Conservation (phyloP, 2,888 invertebrate species). For the Tinea pellionella region DNA sequence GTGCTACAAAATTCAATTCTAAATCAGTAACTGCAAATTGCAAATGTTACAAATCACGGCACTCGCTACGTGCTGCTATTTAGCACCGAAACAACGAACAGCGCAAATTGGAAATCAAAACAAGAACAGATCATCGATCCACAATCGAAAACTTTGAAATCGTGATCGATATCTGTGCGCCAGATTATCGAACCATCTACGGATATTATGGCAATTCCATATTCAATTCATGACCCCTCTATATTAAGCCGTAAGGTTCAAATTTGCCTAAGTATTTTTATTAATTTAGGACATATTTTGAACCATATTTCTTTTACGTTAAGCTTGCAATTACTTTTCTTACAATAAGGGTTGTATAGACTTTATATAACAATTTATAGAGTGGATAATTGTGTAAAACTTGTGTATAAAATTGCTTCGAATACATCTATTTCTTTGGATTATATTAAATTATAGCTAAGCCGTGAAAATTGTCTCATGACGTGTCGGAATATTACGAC, state of each 20-base stretch:
- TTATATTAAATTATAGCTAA: slow-evolving; percentile 67
- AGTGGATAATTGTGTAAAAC: neutral
- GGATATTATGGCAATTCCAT: neutral
- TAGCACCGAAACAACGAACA: slow-evolving; percentile 59
- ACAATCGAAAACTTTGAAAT: slow-evolving; percentile 61
- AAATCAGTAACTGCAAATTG: slow-evolving; percentile 54
- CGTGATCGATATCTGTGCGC: slow-evolving; percentile 62
- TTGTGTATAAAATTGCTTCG: slow-evolving; percentile 26
- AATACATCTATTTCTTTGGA: slow-evolving; percentile 65
- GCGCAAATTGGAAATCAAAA: slow-evolving; percentile 70
- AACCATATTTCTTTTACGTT: neutral
- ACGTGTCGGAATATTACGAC: slow-evolving; percentile 58
- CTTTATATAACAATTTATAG: neutral
- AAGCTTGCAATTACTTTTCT: neutral
- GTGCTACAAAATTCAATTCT: slow-evolving; percentile 27
- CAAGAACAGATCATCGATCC: slow-evolving; percentile 46
- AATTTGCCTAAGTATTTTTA: neutral
- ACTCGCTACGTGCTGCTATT: slow-evolving; percentile 62
- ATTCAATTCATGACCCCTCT: neutral
- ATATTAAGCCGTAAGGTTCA: neutral
- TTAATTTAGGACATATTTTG: neutral
- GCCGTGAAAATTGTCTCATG: slow-evolving; percentile 67
- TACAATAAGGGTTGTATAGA: neutral
- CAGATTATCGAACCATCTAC: slow-evolving; percentile 64
- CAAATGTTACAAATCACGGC: slow-evolving; percentile 40